Evolutionary conservation across 1,140 invertebrate genomes (phyloP), one percentile per base, ranked within the genome.

Genomic region (Heliconius congener): DNA sequence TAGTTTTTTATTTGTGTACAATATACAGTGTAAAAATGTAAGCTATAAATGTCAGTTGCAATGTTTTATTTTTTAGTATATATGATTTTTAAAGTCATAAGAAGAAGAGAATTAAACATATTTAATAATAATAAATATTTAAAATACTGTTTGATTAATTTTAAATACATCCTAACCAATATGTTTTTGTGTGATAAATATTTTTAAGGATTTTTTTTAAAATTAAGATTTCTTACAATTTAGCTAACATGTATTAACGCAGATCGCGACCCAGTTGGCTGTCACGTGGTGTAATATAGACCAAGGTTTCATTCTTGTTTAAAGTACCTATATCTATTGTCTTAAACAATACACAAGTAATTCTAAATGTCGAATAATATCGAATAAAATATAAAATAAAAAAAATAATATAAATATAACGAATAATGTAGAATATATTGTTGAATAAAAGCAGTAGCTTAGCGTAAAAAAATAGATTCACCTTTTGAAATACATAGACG

Each of bases 241-340:
- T 71, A 78, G 52, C 76, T 78, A 78, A 81, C 66, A 73, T 46
- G 70, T 72, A 77, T 81, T 72, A 81, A 77, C 73, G 37, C 79
- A 84, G 70, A 77, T 42, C 73, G 77, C 79, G 85, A 83, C 84
- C 83, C 73, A 87, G 79, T 84, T 89, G 79, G 76, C 75, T 76
- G 34, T 37, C 85, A 85, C 84, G 74, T 86, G 83, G 82, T 78
- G 82, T 84, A 88, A 87, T 85, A 79, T 85, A 73, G 84, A 86
- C 57, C 85, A 84, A 88, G 85, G 85, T 81, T 83, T 84, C 76
- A 82, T 84, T 78, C 76, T 76, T 86, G 79, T 66, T 66, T 79
- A 78, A 79, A 82, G 71, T 76, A 52, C 8, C 8, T n/a, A 23
- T 77, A 77, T 79, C 74, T 82, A 82, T 85, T 86, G 81, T 86